Conservation (phyloP, 1,140 invertebrate genomes). For the Maniola jurtina region DNA sequence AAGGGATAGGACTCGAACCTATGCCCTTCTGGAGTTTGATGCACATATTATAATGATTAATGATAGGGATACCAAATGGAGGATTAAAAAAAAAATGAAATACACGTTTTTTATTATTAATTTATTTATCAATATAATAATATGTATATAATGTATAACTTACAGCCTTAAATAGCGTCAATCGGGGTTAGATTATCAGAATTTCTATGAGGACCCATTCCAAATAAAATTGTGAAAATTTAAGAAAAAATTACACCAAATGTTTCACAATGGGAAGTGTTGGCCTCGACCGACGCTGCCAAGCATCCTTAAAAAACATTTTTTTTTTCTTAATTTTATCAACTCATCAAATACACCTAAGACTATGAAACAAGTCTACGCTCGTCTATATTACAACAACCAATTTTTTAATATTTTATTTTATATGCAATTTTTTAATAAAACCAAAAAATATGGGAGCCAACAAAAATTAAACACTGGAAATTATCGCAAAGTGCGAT, state of each 20-base stretch:
- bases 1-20: no score
- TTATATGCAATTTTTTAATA: constrained; percentile 25
- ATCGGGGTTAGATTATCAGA: constrained; percentile 28
- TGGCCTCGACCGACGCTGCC: constrained; percentile 36
- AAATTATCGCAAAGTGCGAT: constrained; percentile 22
- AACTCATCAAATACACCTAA: constrained; percentile 46
- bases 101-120: constrained; percentile 65
- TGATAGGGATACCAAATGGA: no score
- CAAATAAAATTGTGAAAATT: constrained; percentile 32
- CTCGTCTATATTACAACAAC: constrained; percentile 60
- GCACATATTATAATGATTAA: no score
- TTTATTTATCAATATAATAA: constrained; percentile 77
- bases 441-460: constrained; percentile 33
- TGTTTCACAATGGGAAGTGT: constrained; percentile 22
- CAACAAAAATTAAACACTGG: constrained; percentile 40
- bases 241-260: constrained; percentile 44
- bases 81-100: constrained; percentile 13
- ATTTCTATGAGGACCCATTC: constrained; percentile 19
- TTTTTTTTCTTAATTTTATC: constrained; percentile 42
- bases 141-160: constrained; percentile 76
- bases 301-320: constrained; percentile 52
- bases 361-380: constrained; percentile 38
- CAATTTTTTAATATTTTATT: constrained; percentile 46
- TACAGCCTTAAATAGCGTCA: constrained; percentile 58
- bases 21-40: no score